These are phyloP conservation scores for Lycocerus yunnanus DNA, from an alignment of 2,888 invertebrate genomes.

Conservation along the genomic window DNA sequence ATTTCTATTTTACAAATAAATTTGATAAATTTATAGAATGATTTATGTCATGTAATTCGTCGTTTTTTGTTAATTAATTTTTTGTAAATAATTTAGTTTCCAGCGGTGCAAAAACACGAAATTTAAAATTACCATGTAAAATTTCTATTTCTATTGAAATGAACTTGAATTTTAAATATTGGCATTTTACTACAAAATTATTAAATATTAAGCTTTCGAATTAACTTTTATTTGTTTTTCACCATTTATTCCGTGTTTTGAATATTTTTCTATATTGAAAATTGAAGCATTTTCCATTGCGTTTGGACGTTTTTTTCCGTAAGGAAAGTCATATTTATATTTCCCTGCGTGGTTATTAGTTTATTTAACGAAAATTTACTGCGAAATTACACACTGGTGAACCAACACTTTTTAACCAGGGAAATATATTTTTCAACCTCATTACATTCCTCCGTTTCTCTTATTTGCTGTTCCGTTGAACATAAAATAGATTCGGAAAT, in stretches of 20 bases:
- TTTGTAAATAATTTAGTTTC: too few relatives aligned
- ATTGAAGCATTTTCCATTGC: not conserved
- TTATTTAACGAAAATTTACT: not conserved
- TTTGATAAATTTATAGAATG: too few relatives aligned
- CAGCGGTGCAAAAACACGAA: too few relatives aligned
- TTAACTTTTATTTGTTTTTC: not conserved
- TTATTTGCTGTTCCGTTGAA: conserved; percentile 2
- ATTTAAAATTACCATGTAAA: too few relatives aligned
- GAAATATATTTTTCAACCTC: not conserved
- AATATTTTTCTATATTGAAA: not conserved
- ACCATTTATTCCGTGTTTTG: not conserved
- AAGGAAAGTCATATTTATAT: not conserved
- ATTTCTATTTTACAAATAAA: too few relatives aligned
- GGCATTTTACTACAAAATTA: too few relatives aligned
- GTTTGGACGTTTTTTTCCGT: not conserved
- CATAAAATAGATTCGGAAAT: conserved; percentile 2
- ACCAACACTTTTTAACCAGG: not conserved
- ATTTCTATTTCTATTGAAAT: too few relatives aligned
- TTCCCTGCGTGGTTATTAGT: not conserved
- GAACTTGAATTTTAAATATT: too few relatives aligned
- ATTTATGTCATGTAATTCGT: too few relatives aligned
- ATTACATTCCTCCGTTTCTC: not conserved
- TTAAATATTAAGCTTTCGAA: too few relatives aligned
- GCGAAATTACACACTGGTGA: not conserved
- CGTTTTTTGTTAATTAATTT: not conserved